These are phyloP conservation scores for Sebastes variabilis DNA, from an alignment of 2,797 vertebrate genomes.

Conservation along the genomic window DNA sequence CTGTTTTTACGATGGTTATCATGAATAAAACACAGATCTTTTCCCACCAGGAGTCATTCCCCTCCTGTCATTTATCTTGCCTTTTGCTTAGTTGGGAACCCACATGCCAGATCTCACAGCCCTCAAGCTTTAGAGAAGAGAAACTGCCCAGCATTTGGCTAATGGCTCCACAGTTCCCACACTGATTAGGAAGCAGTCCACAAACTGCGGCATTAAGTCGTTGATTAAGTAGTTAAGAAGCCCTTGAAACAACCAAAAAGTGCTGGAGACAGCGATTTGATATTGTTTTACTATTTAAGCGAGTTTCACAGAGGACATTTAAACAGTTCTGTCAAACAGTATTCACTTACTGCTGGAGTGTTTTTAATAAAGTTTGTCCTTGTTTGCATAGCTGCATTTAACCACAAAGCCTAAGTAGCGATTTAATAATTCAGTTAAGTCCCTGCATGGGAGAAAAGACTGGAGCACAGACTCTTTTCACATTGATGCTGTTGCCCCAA, in stretches of 20 bases:
- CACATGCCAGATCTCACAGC: conserved; percentile 21
- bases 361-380: conserved; percentile 48
- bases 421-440: conserved; percentile 65
- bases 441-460: conserved; percentile 27
- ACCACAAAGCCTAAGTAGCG: conserved; percentile 47
- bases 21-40: conserved; percentile 6
- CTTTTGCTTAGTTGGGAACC: conserved; percentile 22
- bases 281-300: conserved; percentile 42
- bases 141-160: conserved; percentile 44
- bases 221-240: conserved; percentile 49
- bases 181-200: conserved; percentile 41
- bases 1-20: background rate
- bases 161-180: conserved; percentile 46
- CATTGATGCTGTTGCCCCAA: background rate
- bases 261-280: conserved; percentile 45
- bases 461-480: conserved; percentile 1
- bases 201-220: conserved; percentile 24
- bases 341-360: conserved; percentile 39
- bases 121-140: conserved; percentile 25
- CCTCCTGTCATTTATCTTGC: conserved; percentile 35
- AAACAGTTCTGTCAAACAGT: conserved; percentile 50
- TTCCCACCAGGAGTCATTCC: conserved; percentile 12
- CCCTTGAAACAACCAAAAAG: conserved; percentile 34
- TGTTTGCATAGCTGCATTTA: conserved; percentile 66
- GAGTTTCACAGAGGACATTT: conserved; percentile 35